Evolutionary conservation across 2,797 vertebrate genomes (phyloP), one percentile per base, ranked within the genome.

Genomic region (Clarias laeviceps): DNA sequence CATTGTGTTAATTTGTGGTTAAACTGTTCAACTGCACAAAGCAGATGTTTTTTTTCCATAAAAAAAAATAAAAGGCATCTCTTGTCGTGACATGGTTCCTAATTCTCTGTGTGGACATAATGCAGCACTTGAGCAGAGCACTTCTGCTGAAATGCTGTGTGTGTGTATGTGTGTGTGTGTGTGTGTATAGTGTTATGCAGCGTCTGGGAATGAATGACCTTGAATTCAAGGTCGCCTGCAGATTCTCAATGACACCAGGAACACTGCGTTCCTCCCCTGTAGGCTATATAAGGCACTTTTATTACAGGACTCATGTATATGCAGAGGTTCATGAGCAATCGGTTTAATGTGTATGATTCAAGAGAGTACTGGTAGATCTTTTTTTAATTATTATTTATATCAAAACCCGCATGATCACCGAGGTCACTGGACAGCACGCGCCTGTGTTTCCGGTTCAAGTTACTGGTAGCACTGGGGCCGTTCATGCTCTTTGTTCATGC

Each of bases 221-320:
- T 96, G 92, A 88, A 86, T 90, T 94, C 93, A 96, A 96, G 95
- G 95, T 96, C 95, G 94, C 72, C 57, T 57, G 86, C 82, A 62
- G 82, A 84, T 84, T 91, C 86, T 91, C 92, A 93, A 85, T 95
- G 94, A 94, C 95, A 95, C 88, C 78, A 83, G 90, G 86, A 87
- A 85, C 86, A 73, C 87, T 50, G 82, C 82, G 86, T 83, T 65
- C 56, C 57, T 65, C 61, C 65, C 37, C 50, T 56, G 78, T 65
- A 80, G 40, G n/a, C 66, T 34, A 72, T 56, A 72, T 79, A 65
- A 62, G 76, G 84, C 81, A 84, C 56, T 45, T 85, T 82, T 86
- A 76, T 37, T 76, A 66, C 56, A 65, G 54, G 22, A 65, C 54
- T 32, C 20, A 3, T 66, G 22, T 70, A 68, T 40, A 32, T 1